phyloP scores from a whole-genome alignment of 2,113 vertebrate genomes.

The Sphaerodactylus townsendi region DNA sequence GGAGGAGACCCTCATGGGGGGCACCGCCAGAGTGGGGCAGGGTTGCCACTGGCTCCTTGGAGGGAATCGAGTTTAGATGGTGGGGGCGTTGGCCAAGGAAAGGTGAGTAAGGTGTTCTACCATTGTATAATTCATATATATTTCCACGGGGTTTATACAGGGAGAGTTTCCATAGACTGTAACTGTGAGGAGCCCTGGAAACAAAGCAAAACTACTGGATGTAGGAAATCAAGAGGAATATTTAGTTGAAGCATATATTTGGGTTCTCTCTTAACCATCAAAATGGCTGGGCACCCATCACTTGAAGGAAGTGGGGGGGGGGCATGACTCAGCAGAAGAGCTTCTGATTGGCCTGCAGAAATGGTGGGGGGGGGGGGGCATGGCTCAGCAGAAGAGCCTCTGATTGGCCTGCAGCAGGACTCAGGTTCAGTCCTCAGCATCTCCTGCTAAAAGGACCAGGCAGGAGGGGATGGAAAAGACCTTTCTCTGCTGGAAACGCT shows the following conservation, averaged over 20 bases:
- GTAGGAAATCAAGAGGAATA: too few relatives aligned
- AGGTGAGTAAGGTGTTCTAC: conserved; percentile 68
- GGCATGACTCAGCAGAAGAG: too few relatives aligned
- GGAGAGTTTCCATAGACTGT: neutral
- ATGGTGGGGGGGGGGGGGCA: too few relatives aligned
- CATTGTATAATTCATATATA: too few relatives aligned
- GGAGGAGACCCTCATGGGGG: conserved; percentile 71
- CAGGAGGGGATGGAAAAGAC: too few relatives aligned
- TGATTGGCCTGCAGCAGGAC: too few relatives aligned
- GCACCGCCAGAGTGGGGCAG: conserved; percentile 45
- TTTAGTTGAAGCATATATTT: too few relatives aligned
- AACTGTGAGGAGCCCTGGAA: neutral
- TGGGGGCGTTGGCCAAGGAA: conserved; percentile 55
- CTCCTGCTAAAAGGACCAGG: too few relatives aligned
- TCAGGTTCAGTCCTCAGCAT: too few relatives aligned
- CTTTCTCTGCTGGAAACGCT: too few relatives aligned
- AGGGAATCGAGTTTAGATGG: conserved; percentile 87
- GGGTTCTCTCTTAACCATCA: neutral
- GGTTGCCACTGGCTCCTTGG: conserved; percentile 80
- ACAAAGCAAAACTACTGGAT: rapidly evolving
- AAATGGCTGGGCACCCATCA: neutral
- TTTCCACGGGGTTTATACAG: neutral
- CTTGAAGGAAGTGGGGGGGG: neutral
- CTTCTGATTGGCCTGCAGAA: too few relatives aligned
- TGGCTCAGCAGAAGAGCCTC: too few relatives aligned